A percentile compares a stretch with the other conserved stretches of the same genome.
These are phyloP conservation scores for Polylopha cassiicola DNA, from an alignment of 2,888 invertebrate species.

Conservation along the genomic window DNA sequence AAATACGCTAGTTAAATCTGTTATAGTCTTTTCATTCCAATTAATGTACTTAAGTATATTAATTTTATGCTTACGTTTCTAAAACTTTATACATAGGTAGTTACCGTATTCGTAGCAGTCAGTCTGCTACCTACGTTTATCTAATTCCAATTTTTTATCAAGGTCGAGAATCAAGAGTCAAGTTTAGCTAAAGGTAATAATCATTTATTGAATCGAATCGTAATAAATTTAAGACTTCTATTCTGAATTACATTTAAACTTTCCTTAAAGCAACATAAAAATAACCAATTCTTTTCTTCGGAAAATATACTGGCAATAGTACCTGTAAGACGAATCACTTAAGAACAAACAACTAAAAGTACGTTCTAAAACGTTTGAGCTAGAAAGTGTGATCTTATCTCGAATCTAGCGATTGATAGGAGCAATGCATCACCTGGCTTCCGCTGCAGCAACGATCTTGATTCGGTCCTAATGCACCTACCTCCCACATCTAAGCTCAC, in stretches of 20 bases:
- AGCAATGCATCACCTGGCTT: conserved; percentile 73
- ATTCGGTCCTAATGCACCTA: conserved; percentile 60
- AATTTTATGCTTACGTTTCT: no score
- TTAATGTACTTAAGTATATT: no score
- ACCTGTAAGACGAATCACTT: conserved; percentile 42
- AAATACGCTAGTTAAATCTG: no score
- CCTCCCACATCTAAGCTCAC: conserved; percentile 61
- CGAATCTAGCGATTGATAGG: conserved; percentile 56
- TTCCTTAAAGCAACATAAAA: conserved; percentile 7
- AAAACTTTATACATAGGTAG: no score
- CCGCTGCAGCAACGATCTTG: conserved; percentile 70
- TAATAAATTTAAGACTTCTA: conserved; percentile 5
- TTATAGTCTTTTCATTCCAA: no score
- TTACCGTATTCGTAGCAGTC: no score
- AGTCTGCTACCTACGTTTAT: no score
- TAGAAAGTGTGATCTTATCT: conserved; percentile 68
- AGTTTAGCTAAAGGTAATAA: neutral
- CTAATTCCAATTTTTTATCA: no score
- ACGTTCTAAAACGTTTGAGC: conserved; percentile 51
- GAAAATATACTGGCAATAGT: conserved; percentile 32
- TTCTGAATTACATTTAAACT: conserved; percentile 4
- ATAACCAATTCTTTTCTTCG: conserved; percentile 12
- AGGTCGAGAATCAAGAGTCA: no score
- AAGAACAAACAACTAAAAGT: conserved; percentile 47
- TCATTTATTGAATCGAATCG: conserved; percentile 1